A percentile compares a stretch with the other conserved stretches of the same genome.
Conservation (phyloP, 2,797 vertebrate species). For the Arctocebus calabarensis region DNA sequence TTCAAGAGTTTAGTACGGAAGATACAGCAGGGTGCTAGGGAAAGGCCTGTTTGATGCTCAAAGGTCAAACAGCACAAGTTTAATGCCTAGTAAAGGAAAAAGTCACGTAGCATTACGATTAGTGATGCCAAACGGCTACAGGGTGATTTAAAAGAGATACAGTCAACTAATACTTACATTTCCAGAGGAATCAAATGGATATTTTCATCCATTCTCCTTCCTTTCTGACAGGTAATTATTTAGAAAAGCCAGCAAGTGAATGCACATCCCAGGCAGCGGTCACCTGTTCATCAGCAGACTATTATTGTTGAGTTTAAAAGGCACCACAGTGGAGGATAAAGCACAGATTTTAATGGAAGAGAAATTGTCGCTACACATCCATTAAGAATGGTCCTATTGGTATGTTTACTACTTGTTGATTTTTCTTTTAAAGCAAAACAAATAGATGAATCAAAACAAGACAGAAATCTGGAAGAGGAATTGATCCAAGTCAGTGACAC, state of each 20-base stretch:
- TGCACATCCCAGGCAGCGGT: conserved; percentile 20
- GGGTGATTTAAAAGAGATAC: conserved; percentile 44
- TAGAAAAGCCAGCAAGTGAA: conserved; percentile 61
- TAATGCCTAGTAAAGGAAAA: conserved; percentile 79
- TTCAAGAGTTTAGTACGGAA: conserved; percentile 75
- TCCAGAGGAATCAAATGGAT: conserved; percentile 47
- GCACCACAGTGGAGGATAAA: background rate
- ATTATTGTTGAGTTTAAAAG: conserved; percentile 33
- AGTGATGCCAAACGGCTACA: background rate
- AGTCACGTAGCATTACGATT: conserved; percentile 65
- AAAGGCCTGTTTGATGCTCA: conserved; percentile 70
- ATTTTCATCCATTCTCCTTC: conserved; percentile 34
- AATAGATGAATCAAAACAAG: conserved; percentile 56
- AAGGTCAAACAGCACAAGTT: conserved; percentile 76
- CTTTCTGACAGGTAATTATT: conserved; percentile 61
- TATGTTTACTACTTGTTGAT: background rate
- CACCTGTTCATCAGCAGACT: background rate
- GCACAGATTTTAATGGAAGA: background rate
- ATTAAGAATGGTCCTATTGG: background rate
- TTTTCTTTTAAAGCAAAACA: conserved; percentile 67
- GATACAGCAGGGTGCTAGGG: conserved; percentile 67
- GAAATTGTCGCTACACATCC: background rate
- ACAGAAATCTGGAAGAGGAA: conserved; percentile 60
- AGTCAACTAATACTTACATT: conserved; percentile 39
- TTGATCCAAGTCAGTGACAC: conserved; percentile 23